Evolutionary conservation across 2,113 vertebrate genomes (phyloP).

Genomic region (Pelobates fuscus): DNA sequence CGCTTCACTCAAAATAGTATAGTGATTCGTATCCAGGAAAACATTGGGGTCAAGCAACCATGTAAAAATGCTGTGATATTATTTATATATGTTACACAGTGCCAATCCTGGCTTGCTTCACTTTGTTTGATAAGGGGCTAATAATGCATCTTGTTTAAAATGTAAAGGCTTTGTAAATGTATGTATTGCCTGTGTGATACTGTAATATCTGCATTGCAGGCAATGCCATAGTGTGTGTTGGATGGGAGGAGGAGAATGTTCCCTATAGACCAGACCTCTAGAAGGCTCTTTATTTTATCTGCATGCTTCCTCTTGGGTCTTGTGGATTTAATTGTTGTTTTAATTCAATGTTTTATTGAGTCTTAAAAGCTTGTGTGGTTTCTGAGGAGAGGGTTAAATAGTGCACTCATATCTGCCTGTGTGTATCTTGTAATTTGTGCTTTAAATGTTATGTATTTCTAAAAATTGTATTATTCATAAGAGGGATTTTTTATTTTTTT

Average conservation of each 20-base stretch:
- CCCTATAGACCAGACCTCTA: constrained; percentile 6
- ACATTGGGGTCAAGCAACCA: too few relatives aligned
- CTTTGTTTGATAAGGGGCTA: too few relatives aligned
- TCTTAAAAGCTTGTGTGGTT: constrained; percentile 48
- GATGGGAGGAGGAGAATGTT: neutral
- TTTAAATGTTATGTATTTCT: constrained; percentile 42
- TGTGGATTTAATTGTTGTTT: constrained; percentile 44
- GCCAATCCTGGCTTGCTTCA: too few relatives aligned
- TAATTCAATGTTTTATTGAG: constrained; percentile 32
- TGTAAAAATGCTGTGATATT: too few relatives aligned
- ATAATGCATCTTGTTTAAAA: too few relatives aligned
- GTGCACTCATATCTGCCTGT: constrained; percentile 8
- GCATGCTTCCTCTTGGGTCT: constrained; percentile 18
- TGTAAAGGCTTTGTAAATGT: too few relatives aligned
- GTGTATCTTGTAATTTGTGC: constrained; percentile 13
- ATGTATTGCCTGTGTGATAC: too few relatives aligned
- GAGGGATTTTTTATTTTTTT: constrained; percentile 22
- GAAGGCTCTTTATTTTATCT: constrained; percentile 35
- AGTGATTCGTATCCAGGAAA: too few relatives aligned
- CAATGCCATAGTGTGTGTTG: neutral
- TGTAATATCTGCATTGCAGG: constrained; percentile 38
- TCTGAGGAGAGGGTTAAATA: constrained; percentile 9
- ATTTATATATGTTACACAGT: too few relatives aligned
- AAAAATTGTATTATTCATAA: constrained; percentile 22
- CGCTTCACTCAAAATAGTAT: too few relatives aligned